Evolutionary conservation across 2,113 vertebrate species (phyloP), one percentile per base, ranked within the genome.

Genomic region (Coturnix japonica): DNA sequence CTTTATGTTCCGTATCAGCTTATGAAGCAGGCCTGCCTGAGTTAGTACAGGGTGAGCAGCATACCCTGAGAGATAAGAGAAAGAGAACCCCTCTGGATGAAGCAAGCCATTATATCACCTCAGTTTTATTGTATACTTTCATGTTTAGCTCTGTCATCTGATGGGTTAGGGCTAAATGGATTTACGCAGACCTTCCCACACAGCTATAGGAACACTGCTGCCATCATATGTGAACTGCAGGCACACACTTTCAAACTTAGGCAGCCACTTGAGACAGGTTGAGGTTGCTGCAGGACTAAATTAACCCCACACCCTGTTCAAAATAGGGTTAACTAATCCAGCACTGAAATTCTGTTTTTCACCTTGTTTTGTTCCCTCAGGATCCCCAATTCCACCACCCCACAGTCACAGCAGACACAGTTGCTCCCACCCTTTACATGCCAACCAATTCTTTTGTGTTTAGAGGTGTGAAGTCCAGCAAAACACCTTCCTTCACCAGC

Each of bases 1-100:
- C 67, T 54, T 76, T 72, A 72, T 11, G 23, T 57, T 79, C 71
- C 18, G 44, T 91, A 59, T 87, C 93, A 93, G 89, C 81, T 91
- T 79, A 41, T 22, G 41, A 85, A 85, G 23, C 6, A 4, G 54
- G 72, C 69, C 71, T 93, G 49, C 41, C 65, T 43, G 14, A 64
- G 49, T 85, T 47, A 49, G 78, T 44, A 37, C n/a, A 87, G n/a
- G 11, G 16, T 25, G 47, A 89, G 81, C 57, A 92, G 81, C 44
- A 81, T 54, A 85, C 49, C 41, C 75, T 15, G 13, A 70, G 49
- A 76, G 51, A 21, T 28, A 57, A 33, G 19, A 30, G 7, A 85
- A 69, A 80, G 37, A 17, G 23, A 16, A 33, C 13, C 71, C 74
- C 81, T 67, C 33, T 64, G 12, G 21, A 73, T 13, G 59, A 47